A percentile compares a stretch with the other conserved stretches of the same genome.
Conservation (phyloP, 23 tunicate species). For the Corella eumyota region DNA sequence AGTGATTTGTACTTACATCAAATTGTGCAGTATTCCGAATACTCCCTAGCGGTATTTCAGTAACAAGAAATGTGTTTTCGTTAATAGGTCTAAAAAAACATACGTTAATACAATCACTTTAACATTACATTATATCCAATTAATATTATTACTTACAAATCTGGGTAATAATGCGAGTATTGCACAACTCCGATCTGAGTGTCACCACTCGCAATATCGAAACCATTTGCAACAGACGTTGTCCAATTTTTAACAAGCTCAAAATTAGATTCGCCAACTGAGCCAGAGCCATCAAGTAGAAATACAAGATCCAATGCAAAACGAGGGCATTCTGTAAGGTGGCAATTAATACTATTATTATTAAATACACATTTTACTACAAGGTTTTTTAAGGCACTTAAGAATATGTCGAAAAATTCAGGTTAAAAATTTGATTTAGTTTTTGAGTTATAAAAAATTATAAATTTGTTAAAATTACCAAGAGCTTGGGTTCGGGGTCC, state of each 20-base stretch:
- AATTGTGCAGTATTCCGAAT: no score
- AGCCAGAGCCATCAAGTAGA: conserved; percentile 70
- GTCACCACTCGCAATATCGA: conserved; percentile 8
- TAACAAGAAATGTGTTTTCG: no score
- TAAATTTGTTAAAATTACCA: no score
- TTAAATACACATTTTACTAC: not conserved
- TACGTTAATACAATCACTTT: no score
- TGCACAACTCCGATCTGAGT: conserved; percentile 60
- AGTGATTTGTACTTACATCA: no score
- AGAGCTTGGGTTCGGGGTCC: no score
- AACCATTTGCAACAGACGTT: conserved; percentile 25
- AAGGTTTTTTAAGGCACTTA: not conserved
- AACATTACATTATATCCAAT: no score
- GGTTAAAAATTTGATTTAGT: not conserved
- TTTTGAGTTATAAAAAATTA: no score
- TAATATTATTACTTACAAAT: conserved; percentile 14
- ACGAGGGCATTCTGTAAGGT: conserved; percentile 22
- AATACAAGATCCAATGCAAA: conserved; percentile 45
- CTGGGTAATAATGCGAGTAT: conserved; percentile 29
- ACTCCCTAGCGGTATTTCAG: no score
- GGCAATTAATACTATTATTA: not conserved
- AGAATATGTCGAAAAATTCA: not conserved
- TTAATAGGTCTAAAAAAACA: no score
- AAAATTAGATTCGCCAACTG: conserved; percentile 29
- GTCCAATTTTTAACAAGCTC: conserved; percentile 55